Percentiles rank a stretch among this genome's conserved stretches.
These are phyloP conservation scores for Phalacrocorax pelagicus DNA, from an alignment of 2,113 vertebrate genomes.

Conservation along the genomic window DNA sequence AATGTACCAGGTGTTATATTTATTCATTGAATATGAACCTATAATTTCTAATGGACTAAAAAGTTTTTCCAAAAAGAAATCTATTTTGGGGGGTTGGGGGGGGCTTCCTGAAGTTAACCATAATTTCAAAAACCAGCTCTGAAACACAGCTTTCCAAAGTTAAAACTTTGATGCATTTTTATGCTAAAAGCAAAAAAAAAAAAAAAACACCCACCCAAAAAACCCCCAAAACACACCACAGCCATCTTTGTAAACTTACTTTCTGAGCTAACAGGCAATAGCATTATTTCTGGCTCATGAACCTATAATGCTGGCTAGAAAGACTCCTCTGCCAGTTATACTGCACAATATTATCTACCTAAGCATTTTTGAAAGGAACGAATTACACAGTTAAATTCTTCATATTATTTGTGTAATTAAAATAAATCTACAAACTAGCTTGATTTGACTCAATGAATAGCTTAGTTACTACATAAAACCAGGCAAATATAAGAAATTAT, in stretches of 20 bases:
- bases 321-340: neutral
- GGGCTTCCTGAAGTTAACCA: neutral
- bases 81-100: rapidly evolving
- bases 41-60: neutral
- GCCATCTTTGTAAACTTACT: neutral
- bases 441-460: neutral
- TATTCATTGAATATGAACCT: neutral
- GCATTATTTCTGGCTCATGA: neutral
- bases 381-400: neutral
- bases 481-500: neutral
- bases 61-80: neutral
- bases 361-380: neutral
- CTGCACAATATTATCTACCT: neutral
- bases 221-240: too few species aligned
- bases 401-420: neutral
- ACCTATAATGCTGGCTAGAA: neutral
- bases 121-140: neutral
- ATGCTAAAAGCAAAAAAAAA: neutral
- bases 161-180: neutral
- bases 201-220: neutral
- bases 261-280: neutral
- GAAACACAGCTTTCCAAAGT: neutral
- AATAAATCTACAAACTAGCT: neutral
- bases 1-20: neutral
- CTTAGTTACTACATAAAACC: neutral